phyloP scores from a whole-genome alignment of 1,140 invertebrate species.

The Diorhabda sublineata region DNA sequence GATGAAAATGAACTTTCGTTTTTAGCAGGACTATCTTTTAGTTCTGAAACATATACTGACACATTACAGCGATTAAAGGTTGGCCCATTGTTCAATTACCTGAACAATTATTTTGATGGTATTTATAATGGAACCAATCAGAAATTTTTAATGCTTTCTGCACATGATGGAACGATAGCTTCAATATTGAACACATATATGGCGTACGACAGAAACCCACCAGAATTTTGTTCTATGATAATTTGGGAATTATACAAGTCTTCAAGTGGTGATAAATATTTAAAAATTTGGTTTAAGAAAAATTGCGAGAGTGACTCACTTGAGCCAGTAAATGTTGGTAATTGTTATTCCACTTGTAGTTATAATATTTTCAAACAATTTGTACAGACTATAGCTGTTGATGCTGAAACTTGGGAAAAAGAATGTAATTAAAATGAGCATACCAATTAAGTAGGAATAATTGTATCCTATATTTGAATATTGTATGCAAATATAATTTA shows the following conservation, averaged over 20 bases:
- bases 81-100: constrained; percentile 57
- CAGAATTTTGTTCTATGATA: constrained; percentile 67
- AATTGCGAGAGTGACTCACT: constrained; percentile 47
- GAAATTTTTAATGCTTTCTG: constrained; percentile 36
- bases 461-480: constrained; percentile 15
- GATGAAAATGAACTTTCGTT: constrained; percentile 4
- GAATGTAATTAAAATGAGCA: constrained; percentile 25
- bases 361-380: constrained; percentile 51
- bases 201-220: constrained; percentile 66
- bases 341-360: constrained; percentile 56
- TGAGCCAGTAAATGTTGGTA: constrained; percentile 53
- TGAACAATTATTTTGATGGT: constrained; percentile 24
- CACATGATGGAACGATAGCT: constrained; percentile 76
- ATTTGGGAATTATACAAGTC: constrained; percentile 61
- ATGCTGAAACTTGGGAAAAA: constrained; percentile 17
- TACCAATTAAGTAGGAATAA: constrained; percentile 14
- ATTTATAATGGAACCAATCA: constrained; percentile 31
- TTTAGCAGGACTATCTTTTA: constrained; percentile 9
- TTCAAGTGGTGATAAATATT: constrained; percentile 35
- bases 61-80: constrained; percentile 52
- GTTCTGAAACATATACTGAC: constrained; percentile 44
- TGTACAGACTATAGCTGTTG: constrained; percentile 28
- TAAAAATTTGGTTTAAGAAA: constrained; percentile 61
- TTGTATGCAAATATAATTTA: constrained; percentile 18
- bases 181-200: constrained; percentile 67